A percentile compares a stretch with the other conserved stretches of the same genome.
Evolutionary conservation across 2,797 vertebrate genomes (phyloP).

Genomic region (Etheostoma perlongum): DNA sequence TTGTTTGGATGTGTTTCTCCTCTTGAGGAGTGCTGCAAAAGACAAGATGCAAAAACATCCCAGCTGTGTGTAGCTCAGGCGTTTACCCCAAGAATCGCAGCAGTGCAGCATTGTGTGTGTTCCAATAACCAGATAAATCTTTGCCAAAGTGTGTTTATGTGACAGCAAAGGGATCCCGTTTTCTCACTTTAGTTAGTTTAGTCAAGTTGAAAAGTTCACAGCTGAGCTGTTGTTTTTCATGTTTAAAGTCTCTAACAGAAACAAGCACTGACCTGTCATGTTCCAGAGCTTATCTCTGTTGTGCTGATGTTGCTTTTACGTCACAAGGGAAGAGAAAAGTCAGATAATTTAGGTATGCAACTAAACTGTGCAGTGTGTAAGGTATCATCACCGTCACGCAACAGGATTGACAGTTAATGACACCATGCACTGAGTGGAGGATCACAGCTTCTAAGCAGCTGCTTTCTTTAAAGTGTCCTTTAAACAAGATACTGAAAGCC

Average conservation of each 20-base stretch:
- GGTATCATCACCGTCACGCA: neutral
- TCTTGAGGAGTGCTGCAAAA: constrained; percentile 38
- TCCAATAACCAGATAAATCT: constrained; percentile 30
- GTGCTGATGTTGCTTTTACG: constrained; percentile 11
- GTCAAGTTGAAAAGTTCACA: constrained; percentile 51
- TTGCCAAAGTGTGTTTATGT: constrained; percentile 35
- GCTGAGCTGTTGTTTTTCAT: constrained; percentile 4
- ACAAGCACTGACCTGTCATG: constrained; percentile 51
- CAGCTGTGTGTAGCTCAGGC: constrained; percentile 38
- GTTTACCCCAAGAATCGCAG: constrained; percentile 27
- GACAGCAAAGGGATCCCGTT: constrained; percentile 18
- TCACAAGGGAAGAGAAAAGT: neutral
- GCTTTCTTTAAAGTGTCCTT: neutral
- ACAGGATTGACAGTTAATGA: neutral
- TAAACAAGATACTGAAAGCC: neutral
- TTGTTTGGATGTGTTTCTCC: constrained; percentile 34
- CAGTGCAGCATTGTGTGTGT: constrained; percentile 28
- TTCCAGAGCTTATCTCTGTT: constrained; percentile 43
- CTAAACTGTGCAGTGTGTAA: constrained; percentile 3
- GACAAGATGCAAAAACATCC: constrained; percentile 57
- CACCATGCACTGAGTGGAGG: neutral
- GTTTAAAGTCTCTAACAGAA: constrained; percentile 18
- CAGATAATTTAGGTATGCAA: neutral
- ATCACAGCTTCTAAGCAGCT: neutral
- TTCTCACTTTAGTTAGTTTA: constrained; percentile 27